Percentiles rank a stretch among this genome's conserved stretches.
These are phyloP conservation scores for Dipodomys stephensi DNA, from an alignment of 2,113 vertebrate genomes.

Conservation along the genomic window DNA sequence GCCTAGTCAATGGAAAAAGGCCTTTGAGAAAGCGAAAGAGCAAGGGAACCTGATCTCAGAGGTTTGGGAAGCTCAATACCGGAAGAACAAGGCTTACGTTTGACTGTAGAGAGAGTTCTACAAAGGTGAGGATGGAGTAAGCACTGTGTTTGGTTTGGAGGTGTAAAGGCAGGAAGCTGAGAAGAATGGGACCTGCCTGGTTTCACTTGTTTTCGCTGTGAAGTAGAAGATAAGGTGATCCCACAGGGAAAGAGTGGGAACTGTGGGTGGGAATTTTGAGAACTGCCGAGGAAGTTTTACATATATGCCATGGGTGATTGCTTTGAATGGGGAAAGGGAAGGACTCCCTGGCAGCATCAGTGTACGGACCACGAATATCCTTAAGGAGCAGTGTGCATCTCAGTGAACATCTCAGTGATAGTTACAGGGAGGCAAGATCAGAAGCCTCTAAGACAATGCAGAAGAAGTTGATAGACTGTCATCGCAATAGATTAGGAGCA, in stretches of 20 bases:
- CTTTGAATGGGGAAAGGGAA: conserved; percentile 49
- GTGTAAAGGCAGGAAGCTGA: conserved; percentile 57
- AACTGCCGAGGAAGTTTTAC: conserved; percentile 57
- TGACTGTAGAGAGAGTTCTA: background rate
- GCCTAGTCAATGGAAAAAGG: accelerated
- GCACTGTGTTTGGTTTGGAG: background rate
- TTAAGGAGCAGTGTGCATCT: background rate
- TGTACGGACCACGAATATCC: background rate
- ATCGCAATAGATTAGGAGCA: no score
- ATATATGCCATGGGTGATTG: conserved; percentile 46
- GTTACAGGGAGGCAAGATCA: background rate
- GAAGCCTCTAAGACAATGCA: background rate
- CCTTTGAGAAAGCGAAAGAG: accelerated
- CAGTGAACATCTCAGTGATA: background rate
- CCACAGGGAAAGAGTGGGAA: conserved; percentile 60
- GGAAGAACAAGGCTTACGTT: background rate
- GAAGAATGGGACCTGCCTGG: conserved; percentile 8
- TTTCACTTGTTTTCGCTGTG: conserved; percentile 13
- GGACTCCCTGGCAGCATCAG: background rate
- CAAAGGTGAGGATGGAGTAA: background rate
- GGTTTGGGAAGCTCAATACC: accelerated
- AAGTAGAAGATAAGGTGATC: conserved; percentile 47
- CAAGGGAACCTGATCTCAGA: background rate
- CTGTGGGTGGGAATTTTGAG: conserved; percentile 66
- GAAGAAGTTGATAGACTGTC: no score